A percentile compares a stretch with the other conserved stretches of the same genome.
phyloP scores from a whole-genome alignment of 2,113 vertebrate species.

The Forbesichthys agassizii region DNA sequence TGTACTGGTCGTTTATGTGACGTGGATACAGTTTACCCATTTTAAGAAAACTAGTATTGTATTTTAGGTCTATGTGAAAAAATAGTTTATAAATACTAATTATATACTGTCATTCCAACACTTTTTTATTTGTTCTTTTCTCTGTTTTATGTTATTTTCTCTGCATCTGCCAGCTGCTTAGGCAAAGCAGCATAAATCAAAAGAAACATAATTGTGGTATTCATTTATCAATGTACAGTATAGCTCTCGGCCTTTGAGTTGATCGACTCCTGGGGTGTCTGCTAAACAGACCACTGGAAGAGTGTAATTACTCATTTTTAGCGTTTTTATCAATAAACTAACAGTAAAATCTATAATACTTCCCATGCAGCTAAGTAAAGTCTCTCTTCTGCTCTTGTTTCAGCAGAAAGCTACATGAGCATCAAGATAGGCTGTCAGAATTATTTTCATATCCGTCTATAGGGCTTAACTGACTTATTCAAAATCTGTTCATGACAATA shows the following conservation, averaged over 20 bases:
- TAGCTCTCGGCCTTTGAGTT: constrained; percentile 39
- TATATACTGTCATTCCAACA: no score
- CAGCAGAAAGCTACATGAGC: constrained; percentile 16
- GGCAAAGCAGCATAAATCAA: constrained; percentile 14
- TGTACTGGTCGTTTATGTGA: no score
- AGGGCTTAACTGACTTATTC: constrained; percentile 15
- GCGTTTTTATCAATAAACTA: constrained; percentile 64
- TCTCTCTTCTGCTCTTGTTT: constrained; percentile 44
- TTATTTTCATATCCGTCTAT: constrained; percentile 2
- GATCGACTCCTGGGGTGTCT: constrained; percentile 59
- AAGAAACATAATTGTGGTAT: constrained; percentile 35
- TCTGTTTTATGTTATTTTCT: constrained; percentile 16
- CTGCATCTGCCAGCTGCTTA: constrained; percentile 19
- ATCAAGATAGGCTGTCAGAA: constrained; percentile 18
- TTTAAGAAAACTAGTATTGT: no score
- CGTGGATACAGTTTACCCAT: no score
- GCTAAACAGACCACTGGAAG: constrained; percentile 62
- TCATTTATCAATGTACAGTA: constrained; percentile 61
- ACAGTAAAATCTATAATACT: constrained; percentile 67
- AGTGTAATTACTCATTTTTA: constrained; percentile 67
- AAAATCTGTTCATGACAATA: constrained; percentile 1
- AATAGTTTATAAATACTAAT: no score
- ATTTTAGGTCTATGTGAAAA: no score
- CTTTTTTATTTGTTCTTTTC: background rate
- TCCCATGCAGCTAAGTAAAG: constrained; percentile 53